Conservation (phyloP, 2,888 invertebrate genomes). For the Trachelus troglodyta region DNA sequence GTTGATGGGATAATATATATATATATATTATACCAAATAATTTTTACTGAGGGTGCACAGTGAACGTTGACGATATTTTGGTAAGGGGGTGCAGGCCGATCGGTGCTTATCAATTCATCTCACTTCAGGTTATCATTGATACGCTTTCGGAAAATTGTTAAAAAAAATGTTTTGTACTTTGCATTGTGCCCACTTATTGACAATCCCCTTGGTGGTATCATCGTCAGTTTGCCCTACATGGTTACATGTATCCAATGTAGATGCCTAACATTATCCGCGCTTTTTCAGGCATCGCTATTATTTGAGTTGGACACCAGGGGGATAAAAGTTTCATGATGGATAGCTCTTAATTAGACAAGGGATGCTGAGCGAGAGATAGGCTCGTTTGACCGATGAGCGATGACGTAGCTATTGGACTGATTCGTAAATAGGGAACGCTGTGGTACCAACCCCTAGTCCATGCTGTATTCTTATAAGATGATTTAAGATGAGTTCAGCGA, state of each 20-base stretch:
- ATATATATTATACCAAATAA: no score
- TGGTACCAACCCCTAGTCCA: neutral
- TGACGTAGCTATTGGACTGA: neutral
- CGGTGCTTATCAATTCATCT: neutral
- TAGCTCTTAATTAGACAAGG: neutral
- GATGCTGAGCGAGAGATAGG: neutral
- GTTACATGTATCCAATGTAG: neutral
- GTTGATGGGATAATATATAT: no score
- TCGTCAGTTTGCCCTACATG: neutral
- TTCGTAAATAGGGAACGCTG: neutral
- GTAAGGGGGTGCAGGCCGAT: no score
- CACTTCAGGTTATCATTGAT: neutral
- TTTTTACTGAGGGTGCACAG: no score
- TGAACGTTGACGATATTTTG: no score
- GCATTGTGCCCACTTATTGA: neutral
- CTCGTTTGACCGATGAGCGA: constrained; percentile 4
- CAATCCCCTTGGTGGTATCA: neutral
- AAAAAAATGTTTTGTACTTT: neutral
- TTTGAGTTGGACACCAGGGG: neutral
- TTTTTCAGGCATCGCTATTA: neutral
- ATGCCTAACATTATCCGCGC: neutral
- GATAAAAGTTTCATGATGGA: constrained; percentile 2
- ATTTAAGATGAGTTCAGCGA: neutral
- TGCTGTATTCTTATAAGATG: neutral
- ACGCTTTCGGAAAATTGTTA: neutral